Percentiles rank a stretch among this genome's conserved stretches.
These are phyloP conservation scores for Drosophila truncata DNA, from an alignment of 1,140 invertebrate species.

Conservation along the genomic window DNA sequence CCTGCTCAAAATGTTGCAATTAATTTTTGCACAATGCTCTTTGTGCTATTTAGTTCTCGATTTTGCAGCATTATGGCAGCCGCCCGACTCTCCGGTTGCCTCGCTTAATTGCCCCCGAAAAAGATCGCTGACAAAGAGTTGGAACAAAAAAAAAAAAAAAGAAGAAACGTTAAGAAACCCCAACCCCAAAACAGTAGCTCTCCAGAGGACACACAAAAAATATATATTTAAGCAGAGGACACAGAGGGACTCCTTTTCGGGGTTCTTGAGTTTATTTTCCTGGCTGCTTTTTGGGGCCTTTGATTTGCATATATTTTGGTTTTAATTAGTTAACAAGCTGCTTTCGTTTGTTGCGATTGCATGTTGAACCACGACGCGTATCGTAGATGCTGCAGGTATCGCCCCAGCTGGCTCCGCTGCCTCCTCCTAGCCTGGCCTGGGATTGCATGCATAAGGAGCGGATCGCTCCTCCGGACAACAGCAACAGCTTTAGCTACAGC, in stretches of 20 bases:
- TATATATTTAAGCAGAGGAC: constrained; percentile 8
- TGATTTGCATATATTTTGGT: constrained; percentile 85
- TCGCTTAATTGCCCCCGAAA: constrained; percentile 65
- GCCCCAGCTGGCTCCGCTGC: constrained; percentile 1
- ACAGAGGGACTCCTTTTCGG: constrained; percentile 26
- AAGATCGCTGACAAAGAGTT: constrained; percentile 31
- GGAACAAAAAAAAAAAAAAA: background rate
- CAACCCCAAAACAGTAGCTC: constrained; percentile 38
- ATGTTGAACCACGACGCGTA: constrained; percentile 83
- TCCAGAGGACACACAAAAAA: constrained; percentile 3
- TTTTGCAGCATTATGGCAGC: constrained; percentile 71
- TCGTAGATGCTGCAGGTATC: constrained; percentile 73
- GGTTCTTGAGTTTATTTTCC: constrained; percentile 21
- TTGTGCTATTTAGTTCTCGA: constrained; percentile 74
- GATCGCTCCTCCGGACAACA: constrained; percentile 9
- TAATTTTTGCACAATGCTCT: constrained; percentile 83
- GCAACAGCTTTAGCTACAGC: constrained; percentile 22
- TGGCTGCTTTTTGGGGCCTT: constrained; percentile 53
- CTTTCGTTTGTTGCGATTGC: constrained; percentile 84
- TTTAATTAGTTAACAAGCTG: constrained; percentile 85
- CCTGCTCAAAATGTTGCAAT: constrained; percentile 82
- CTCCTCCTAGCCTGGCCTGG: constrained; percentile 4
- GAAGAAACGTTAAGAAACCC: constrained; percentile 2
- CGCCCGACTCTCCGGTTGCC: constrained; percentile 26
- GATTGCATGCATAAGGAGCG: constrained; percentile 66